These are phyloP conservation scores for Cerastis rubricosa DNA, from an alignment of 2,888 invertebrate species.

Conservation along the genomic window DNA sequence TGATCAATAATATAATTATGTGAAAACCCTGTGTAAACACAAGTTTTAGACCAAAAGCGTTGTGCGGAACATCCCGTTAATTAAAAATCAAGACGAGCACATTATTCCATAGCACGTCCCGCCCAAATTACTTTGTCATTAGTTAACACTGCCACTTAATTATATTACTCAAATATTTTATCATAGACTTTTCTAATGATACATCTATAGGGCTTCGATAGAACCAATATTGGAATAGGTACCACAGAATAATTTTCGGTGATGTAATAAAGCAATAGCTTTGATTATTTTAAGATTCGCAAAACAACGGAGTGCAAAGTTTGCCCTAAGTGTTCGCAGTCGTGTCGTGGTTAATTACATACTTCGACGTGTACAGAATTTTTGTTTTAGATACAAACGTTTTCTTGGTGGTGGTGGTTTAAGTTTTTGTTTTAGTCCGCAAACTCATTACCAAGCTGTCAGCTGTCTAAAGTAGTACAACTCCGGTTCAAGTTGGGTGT, in stretches of 20 bases:
- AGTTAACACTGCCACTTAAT: conserved; percentile 56
- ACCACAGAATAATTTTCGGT: conserved; percentile 5
- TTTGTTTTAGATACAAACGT: conserved; percentile 41
- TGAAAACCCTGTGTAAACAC: conserved; percentile 1
- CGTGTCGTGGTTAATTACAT: conserved; percentile 21
- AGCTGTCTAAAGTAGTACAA: conserved; percentile 76
- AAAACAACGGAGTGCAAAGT: conserved; percentile 21
- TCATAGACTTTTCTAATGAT: conserved; percentile 51
- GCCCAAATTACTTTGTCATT: conserved; percentile 62
- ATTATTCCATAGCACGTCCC: conserved; percentile 70
- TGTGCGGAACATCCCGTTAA: conserved; percentile 43
- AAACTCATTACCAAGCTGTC: conserved; percentile 85
- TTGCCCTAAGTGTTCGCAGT: conserved; percentile 6
- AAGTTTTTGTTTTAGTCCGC: conserved; percentile 76
- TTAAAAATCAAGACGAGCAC: conserved; percentile 62
- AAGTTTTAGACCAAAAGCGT: conserved; percentile 6
- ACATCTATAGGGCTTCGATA: conserved; percentile 37
- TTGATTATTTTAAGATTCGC: conserved; percentile 25
- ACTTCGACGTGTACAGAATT: conserved; percentile 21
- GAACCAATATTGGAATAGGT: conserved; percentile 27
- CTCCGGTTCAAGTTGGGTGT: conserved; percentile 72
- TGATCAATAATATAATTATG: conserved; percentile 6
- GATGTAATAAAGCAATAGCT: conserved; percentile 7
- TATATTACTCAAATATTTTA: conserved; percentile 61
- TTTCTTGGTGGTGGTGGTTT: conserved; percentile 48